Base-by-base conservation (phyloP, 2,113 vertebrate species). In the Nothobranchius kuhntae region DNA sequence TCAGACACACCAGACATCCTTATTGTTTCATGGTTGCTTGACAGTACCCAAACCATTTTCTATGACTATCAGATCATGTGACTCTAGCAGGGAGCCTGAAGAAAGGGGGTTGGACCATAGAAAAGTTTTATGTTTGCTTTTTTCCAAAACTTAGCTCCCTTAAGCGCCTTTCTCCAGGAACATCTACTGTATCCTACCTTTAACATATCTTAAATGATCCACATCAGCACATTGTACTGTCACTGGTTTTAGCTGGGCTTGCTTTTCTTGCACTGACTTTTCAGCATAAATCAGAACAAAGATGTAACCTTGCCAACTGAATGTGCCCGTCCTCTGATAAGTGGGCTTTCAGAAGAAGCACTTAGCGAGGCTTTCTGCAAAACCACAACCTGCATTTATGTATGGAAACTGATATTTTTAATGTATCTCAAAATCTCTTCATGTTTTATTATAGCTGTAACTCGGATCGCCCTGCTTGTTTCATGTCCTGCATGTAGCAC, bases 271-370 rank as follows among this genome's bases (percentile, higher is more conserved):
- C 40, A 44, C 24, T 35, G 4, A 65, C 15, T 55, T 61, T 65
- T 56, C 44, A 17, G 3, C 11, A 50, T 42, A 56, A 68, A 36
- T 50, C 35, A 71, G 5, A 14, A 36, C 10, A 36, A 30, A 53
- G 47, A 47, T 68, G 10, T 52, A 21, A 53, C 56, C 42, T 53
- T 61, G 68, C 45, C 46, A 40, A 50, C 51, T 66, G 45, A 6
- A 51, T 77, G 46, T 55, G 8, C 35, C 12, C 66, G 35, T 38
- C 15, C 40, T 42, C 0, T 0, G 6, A 62, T 54, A 48, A 75
- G 45, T 64, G 40, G 12, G 10, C 58, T 68, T 76, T 73, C 47
- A 73, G 35, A 38, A 44, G 36, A 60, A 14, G 47, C 71, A 53
- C 14, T 65, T 12, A 71, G 44, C 6, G n/a, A 60, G 60, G 13